Percentiles rank a stretch among this genome's conserved stretches.
Conservation (phyloP, 2,113 vertebrate genomes). For the Phoxinus phoxinus region DNA sequence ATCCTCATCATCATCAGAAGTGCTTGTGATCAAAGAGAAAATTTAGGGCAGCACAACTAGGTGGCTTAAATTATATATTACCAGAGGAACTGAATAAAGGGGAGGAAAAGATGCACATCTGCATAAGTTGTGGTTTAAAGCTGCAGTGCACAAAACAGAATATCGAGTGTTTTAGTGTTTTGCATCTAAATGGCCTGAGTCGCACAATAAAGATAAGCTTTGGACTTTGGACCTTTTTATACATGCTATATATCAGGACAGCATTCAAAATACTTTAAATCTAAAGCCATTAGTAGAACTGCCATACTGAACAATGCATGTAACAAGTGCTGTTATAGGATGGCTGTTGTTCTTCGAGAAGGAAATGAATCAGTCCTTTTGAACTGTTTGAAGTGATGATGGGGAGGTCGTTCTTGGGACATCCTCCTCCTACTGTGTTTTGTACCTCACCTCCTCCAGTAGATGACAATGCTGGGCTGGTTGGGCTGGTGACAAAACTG, state of each 20-base stretch:
- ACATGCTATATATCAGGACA: neutral
- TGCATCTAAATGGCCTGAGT: neutral
- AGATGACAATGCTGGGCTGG: neutral
- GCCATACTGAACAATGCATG: neutral
- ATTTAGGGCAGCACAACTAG: neutral
- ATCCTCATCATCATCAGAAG: neutral
- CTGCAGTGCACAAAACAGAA: neutral
- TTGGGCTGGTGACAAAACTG: neutral
- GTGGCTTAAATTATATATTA: neutral
- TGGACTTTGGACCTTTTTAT: conserved; percentile 1
- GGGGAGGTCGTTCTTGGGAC: conserved; percentile 17
- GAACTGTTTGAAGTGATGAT: conserved; percentile 5
- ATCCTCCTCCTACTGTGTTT: conserved; percentile 19
- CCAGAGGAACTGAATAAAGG: neutral
- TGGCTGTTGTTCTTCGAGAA: neutral
- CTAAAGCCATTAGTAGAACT: neutral
- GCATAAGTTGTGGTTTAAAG: conserved; percentile 4
- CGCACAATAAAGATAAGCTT: neutral
- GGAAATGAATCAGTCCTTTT: conserved; percentile 5
- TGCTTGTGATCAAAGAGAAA: conserved; percentile 2
- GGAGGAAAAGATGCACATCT: neutral
- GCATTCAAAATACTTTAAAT: neutral
- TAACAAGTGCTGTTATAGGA: neutral
- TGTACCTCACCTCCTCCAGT: neutral
- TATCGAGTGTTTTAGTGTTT: neutral